Conservation (phyloP, 2,888 invertebrate genomes). For the Cephus nigrinus region DNA sequence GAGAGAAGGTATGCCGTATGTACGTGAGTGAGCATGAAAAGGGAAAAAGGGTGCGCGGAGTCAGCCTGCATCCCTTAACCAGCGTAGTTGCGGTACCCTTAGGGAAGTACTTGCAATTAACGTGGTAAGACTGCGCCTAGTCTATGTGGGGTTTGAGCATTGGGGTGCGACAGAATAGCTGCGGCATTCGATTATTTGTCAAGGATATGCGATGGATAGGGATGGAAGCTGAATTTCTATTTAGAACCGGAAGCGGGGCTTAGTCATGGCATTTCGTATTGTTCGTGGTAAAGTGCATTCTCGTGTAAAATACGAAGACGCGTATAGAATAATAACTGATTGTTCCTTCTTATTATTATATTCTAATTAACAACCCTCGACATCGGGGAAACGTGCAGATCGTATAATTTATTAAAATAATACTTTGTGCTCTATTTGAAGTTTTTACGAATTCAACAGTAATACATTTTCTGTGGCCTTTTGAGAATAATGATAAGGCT, state of each 20-base stretch:
- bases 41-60: slow-evolving; percentile 43
- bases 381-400: neutral
- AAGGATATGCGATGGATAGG: slow-evolving; percentile 18
- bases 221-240: slow-evolving; percentile 13
- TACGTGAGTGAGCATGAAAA: slow-evolving; percentile 45
- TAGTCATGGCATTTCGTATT: slow-evolving; percentile 18
- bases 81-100: slow-evolving; percentile 47
- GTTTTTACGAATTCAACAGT: neutral
- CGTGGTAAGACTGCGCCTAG: slow-evolving; percentile 50
- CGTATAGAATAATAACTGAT: neutral
- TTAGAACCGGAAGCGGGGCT: slow-evolving; percentile 19
- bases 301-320: slow-evolving; percentile 9
- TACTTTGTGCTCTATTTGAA: neutral
- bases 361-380: neutral
- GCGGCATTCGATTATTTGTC: slow-evolving; percentile 48
- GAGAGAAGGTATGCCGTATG: slow-evolving; percentile 32
- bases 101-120: slow-evolving; percentile 59
- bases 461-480: neutral
- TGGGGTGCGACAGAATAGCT: slow-evolving; percentile 35
- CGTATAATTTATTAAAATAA: neutral
- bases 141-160: slow-evolving; percentile 31
- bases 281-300: slow-evolving; percentile 18
- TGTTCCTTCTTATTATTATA: neutral
- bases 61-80: slow-evolving; percentile 29
- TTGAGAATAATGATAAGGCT: neutral